Conservation (phyloP, 2,888 invertebrate species). For the Himalopsyche anomala region DNA sequence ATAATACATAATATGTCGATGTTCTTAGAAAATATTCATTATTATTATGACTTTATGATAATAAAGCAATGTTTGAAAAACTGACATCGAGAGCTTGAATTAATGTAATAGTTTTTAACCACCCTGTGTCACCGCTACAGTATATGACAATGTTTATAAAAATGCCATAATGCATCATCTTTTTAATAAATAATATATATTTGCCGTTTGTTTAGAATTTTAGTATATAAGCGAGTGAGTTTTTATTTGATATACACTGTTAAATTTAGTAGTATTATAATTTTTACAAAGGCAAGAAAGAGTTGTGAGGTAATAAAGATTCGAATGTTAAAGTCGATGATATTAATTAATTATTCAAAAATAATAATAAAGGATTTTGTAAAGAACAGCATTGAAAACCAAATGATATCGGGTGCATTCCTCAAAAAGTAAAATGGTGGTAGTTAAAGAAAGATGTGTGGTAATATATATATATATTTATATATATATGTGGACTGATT, state of each 20-base stretch:
- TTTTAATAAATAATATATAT: constrained; percentile 47
- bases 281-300: constrained; percentile 8
- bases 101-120: constrained; percentile 30
- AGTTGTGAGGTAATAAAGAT: constrained; percentile 24
- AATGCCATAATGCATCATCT: constrained; percentile 17
- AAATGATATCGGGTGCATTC: constrained; percentile 31
- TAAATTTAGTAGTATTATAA: constrained; percentile 51
- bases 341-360: not conserved
- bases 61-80: constrained; percentile 34
- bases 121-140: not conserved
- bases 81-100: constrained; percentile 28
- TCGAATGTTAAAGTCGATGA: constrained; percentile 8
- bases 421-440: not conserved
- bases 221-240: constrained; percentile 61
- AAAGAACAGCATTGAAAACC: not conserved
- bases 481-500: constrained; percentile 21
- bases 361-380: not conserved
- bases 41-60: constrained; percentile 20
- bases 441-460: not conserved
- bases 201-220: constrained; percentile 56
- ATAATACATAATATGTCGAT: not conserved
- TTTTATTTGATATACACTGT: constrained; percentile 56
- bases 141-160: constrained; percentile 25
- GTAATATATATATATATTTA: too few species aligned
- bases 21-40: constrained; percentile 36